Percentiles rank a stretch among this genome's conserved stretches.
phyloP scores from a whole-genome alignment of 1,140 invertebrate species.

The Eupeodes corollae region DNA sequence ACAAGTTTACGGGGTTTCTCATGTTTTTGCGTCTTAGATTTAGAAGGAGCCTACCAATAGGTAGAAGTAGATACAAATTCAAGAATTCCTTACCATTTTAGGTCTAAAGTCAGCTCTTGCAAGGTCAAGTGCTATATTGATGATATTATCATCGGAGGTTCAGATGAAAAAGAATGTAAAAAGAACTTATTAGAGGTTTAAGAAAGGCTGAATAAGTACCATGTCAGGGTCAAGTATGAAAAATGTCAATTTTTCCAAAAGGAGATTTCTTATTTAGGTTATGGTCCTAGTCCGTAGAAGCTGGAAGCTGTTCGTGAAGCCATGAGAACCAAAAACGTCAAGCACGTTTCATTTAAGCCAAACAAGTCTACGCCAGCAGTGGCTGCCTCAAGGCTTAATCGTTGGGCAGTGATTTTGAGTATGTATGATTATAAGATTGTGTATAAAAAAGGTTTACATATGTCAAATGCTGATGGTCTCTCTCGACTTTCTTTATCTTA shows the following conservation, averaged over 20 bases:
- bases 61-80: too few species aligned
- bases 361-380: constrained; percentile 13
- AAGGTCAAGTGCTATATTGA: constrained; percentile 1
- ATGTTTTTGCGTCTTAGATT: too few species aligned
- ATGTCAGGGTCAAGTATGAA: constrained; percentile 19
- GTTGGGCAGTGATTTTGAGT: constrained; percentile 17
- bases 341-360: constrained; percentile 4
- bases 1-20: too few species aligned
- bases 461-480: constrained; percentile 14
- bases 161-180: neutral
- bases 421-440: constrained; percentile 14
- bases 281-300: neutral
- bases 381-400: constrained; percentile 12
- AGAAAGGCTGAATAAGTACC: neutral
- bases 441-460: constrained; percentile 9
- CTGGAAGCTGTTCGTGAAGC: constrained; percentile 1
- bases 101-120: neutral
- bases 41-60: too few species aligned
- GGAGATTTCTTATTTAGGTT: neutral
- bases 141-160: constrained; percentile 6
- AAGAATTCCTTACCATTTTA: too few species aligned
- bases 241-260: constrained; percentile 15
- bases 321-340: neutral
- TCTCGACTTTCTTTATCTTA: neutral
- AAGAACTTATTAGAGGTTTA: neutral